phyloP scores from a whole-genome alignment of 2,888 invertebrate genomes.

The Heliconius hortense region DNA sequence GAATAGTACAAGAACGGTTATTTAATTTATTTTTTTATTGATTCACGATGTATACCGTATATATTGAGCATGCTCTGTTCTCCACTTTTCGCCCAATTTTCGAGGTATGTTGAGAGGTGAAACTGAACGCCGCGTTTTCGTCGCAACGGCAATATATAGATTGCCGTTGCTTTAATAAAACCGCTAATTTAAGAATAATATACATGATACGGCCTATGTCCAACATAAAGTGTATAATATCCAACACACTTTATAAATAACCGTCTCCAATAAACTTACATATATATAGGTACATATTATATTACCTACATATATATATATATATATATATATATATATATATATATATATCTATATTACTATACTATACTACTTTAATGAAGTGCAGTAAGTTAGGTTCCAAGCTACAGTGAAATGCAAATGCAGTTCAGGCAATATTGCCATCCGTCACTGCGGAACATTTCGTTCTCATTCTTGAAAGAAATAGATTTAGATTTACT shows the following conservation, averaged over 20 bases:
- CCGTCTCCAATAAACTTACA: neutral
- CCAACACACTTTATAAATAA: neutral
- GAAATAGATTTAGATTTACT: neutral
- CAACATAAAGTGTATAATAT: neutral
- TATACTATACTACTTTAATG: constrained; percentile 1
- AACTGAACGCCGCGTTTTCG: no score
- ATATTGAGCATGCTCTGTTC: no score
- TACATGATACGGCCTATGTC: no score
- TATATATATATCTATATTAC: constrained; percentile 1
- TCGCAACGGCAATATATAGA: no score
- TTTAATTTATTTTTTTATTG: no score
- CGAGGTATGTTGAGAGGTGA: no score
- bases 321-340: neutral
- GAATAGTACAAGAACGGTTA: neutral
- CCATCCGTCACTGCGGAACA: constrained; percentile 39
- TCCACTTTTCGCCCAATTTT: no score
- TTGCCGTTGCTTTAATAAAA: no score
- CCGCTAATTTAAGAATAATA: no score
- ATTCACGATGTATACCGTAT: no score
- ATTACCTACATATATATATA: no score
- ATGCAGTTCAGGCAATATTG: constrained; percentile 45
- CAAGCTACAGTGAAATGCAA: constrained; percentile 43
- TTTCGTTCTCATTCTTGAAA: constrained; percentile 30
- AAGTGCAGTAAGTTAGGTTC: constrained; percentile 5
- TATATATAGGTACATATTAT: neutral